A percentile compares a stretch with the other conserved stretches of the same genome.
Conservation (phyloP, 2,113 vertebrate genomes). For the Nibea albiflora region DNA sequence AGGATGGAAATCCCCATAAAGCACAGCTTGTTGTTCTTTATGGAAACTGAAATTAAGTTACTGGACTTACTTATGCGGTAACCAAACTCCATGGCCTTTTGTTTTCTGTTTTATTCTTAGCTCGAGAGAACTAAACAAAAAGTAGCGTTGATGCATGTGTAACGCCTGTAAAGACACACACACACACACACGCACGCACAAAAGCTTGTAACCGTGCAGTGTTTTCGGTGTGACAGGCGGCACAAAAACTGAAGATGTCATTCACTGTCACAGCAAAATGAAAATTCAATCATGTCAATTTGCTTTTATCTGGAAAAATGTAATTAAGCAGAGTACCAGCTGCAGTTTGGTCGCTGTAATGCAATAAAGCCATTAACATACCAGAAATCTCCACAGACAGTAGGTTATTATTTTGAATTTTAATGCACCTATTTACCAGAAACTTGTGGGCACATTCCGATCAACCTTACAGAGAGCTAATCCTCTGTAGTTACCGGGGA, state of each 20-base stretch:
- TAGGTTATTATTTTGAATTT: conserved; percentile 45
- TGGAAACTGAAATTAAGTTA: conserved; percentile 50
- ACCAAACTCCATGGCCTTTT: neutral
- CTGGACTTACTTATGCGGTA: neutral
- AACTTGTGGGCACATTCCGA: neutral
- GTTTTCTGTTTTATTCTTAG: neutral
- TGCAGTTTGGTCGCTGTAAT: conserved; percentile 61
- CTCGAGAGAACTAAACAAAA: neutral
- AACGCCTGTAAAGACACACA: neutral
- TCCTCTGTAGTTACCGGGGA: neutral
- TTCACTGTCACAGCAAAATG: conserved; percentile 9
- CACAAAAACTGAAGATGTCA: neutral
- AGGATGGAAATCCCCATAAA: conserved; percentile 57
- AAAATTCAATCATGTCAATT: conserved; percentile 45
- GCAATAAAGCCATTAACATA: conserved; percentile 78
- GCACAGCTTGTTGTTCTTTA: conserved; percentile 36
- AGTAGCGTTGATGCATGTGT: neutral
- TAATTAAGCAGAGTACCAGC: conserved; percentile 28
- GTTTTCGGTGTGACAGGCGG: neutral
- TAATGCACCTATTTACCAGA: neutral
- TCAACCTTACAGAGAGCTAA: neutral
- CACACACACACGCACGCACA: neutral
- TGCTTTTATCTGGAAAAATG: conserved; percentile 32
- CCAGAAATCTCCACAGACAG: conserved; percentile 53
- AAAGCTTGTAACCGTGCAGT: neutral